These are phyloP conservation scores for Chrysolina oricalcia DNA, from an alignment of 2,888 invertebrate genomes.

Conservation along the genomic window DNA sequence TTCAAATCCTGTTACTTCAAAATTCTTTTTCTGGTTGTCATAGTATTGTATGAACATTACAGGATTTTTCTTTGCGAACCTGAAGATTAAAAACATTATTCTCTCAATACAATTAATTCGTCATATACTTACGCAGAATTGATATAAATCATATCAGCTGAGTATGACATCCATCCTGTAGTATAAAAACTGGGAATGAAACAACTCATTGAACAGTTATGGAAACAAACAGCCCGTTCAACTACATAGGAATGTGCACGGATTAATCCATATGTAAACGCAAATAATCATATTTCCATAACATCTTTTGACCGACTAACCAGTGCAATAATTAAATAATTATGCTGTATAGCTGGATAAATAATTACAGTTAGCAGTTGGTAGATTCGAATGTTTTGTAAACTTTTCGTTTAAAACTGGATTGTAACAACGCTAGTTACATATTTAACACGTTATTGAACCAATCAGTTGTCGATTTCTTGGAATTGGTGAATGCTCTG, in stretches of 20 bases:
- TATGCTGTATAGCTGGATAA: slow-evolving; percentile 14
- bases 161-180: no score
- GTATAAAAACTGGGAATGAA: neutral
- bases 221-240: neutral
- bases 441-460: neutral
- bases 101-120: no score
- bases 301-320: slow-evolving; percentile 18
- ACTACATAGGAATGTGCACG: neutral
- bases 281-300: neutral
- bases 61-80: no score
- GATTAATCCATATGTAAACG: neutral
- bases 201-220: neutral
- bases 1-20: no score
- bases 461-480: neutral
- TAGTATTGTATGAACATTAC: no score
- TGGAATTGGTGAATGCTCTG: neutral
- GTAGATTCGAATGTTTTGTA: slow-evolving; percentile 9
- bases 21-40: no score
- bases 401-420: slow-evolving; percentile 9
- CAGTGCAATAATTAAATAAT: slow-evolving; percentile 9
- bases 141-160: no score
- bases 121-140: no score
- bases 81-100: no score
- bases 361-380: slow-evolving; percentile 11
- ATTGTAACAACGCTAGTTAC: neutral